Percentiles rank a stretch among this genome's conserved stretches.
phyloP scores from a whole-genome alignment of 2,797 vertebrate genomes.

The Aselliscus stoliczkanus region DNA sequence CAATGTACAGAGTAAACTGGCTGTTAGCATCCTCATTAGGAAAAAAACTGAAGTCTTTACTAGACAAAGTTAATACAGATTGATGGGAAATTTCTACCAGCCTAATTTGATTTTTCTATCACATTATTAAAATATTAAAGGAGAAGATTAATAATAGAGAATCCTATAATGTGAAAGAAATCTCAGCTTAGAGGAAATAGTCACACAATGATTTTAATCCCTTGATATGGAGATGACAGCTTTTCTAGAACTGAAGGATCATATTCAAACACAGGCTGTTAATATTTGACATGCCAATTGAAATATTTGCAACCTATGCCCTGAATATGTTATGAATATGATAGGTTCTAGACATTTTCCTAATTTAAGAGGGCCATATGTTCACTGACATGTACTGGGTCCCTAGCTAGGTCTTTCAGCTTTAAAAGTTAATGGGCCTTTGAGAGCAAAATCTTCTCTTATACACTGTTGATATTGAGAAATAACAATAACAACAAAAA shows the following conservation, averaged over 20 bases:
- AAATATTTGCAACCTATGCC: slow-evolving; percentile 40
- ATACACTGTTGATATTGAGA: slow-evolving; percentile 8
- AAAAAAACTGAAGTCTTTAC: not conserved
- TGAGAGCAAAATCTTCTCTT: slow-evolving; percentile 24
- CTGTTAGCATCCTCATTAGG: slow-evolving; percentile 33
- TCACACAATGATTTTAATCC: slow-evolving; percentile 69
- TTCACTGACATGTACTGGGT: slow-evolving; percentile 42
- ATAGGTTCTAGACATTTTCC: not conserved
- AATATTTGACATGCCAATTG: slow-evolving; percentile 61
- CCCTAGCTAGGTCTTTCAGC: slow-evolving; percentile 30
- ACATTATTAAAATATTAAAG: slow-evolving; percentile 70
- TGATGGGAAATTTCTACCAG: slow-evolving; percentile 43
- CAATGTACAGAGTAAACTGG: not conserved
- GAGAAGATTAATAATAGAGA: slow-evolving; percentile 65
- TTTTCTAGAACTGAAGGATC: slow-evolving; percentile 61
- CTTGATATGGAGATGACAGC: slow-evolving; percentile 66
- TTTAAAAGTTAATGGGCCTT: slow-evolving; percentile 57
- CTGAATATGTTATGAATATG: not conserved
- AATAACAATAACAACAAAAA: not conserved
- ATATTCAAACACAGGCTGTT: slow-evolving; percentile 59
- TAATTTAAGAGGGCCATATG: not conserved
- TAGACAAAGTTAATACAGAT: slow-evolving; percentile 44
- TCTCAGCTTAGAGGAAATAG: slow-evolving; percentile 44
- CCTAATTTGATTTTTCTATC: slow-evolving; percentile 66
- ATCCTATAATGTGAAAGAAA: slow-evolving; percentile 41